These are phyloP conservation scores for Oryzias sinensis DNA, from an alignment of 2,797 vertebrate genomes.

Conservation along the genomic window DNA sequence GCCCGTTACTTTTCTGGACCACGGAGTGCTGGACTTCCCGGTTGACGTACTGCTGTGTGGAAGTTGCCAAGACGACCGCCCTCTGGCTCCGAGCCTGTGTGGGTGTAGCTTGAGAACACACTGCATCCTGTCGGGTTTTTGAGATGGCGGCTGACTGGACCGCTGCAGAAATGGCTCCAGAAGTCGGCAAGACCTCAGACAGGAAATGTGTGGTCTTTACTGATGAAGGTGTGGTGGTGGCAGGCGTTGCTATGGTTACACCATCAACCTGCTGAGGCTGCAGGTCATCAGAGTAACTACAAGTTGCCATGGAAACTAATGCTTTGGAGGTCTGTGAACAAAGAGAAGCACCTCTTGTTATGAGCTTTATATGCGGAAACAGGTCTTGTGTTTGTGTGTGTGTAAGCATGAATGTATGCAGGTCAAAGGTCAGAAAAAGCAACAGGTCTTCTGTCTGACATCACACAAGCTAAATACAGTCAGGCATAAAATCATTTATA, in stretches of 20 bases:
- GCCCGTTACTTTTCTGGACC: conserved; percentile 72
- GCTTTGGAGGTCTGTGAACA: conserved; percentile 59
- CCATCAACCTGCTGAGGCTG: conserved; percentile 80
- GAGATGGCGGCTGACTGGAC: conserved; percentile 57
- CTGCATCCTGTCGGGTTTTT: conserved; percentile 69
- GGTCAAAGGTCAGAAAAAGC: conserved; percentile 47
- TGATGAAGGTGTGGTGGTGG: conserved; percentile 73
- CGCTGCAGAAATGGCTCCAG: conserved; percentile 55
- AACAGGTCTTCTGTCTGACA: conserved; percentile 54
- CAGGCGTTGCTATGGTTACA: conserved; percentile 71
- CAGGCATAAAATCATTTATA: too few relatives aligned
- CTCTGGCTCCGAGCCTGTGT: conserved; percentile 66
- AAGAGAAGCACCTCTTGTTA: conserved; percentile 35
- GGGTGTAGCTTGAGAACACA: conserved; percentile 68
- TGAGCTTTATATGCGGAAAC: not conserved
- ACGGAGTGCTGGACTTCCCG: conserved; percentile 75
- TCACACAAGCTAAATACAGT: too few relatives aligned
- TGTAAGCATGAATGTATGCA: conserved; percentile 4
- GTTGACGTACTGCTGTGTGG: conserved; percentile 79
- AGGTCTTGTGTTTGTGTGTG: not conserved
- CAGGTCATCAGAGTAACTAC: conserved; percentile 86
- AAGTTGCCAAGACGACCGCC: conserved; percentile 60
- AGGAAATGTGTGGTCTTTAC: conserved; percentile 79
- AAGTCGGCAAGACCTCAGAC: conserved; percentile 76
- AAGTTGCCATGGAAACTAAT: conserved; percentile 86